These are phyloP conservation scores for Brachionus plicatilis DNA, from an alignment of 1,140 invertebrate genomes.

Conservation along the genomic window DNA sequence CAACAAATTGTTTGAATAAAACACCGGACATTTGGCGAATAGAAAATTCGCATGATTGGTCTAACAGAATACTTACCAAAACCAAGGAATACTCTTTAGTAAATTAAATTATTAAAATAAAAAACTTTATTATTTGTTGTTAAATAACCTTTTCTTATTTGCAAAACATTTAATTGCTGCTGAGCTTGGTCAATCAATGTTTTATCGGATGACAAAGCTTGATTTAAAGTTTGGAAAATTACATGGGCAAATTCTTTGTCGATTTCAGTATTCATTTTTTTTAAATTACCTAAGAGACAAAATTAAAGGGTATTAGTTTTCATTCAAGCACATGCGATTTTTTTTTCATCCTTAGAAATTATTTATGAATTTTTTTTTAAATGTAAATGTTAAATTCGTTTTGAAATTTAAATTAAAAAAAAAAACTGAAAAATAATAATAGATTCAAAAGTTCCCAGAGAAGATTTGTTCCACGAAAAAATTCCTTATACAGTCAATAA, in stretches of 20 bases:
- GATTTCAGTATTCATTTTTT: neutral
- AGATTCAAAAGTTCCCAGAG: too few species aligned
- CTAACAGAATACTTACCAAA: constrained; percentile 35
- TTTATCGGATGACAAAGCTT: neutral
- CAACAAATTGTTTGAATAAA: constrained; percentile 70
- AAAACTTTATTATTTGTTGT: neutral
- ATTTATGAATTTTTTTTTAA: neutral
- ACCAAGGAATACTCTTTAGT: constrained; percentile 23
- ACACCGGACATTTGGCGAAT: constrained; percentile 68
- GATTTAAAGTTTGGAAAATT: constrained; percentile 15
- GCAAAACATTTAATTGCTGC: constrained; percentile 14
- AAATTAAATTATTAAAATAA: neutral
- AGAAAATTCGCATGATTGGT: constrained; percentile 44
- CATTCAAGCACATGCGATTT: neutral
- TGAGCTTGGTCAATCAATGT: constrained; percentile 9
- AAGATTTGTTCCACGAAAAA: too few species aligned
- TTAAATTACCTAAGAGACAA: neutral
- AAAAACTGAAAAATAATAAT: too few species aligned
- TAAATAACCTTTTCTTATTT: constrained; percentile 10
- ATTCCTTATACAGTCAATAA: too few species aligned
- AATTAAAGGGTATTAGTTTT: neutral
- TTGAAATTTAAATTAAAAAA: neutral
- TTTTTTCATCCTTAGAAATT: neutral
- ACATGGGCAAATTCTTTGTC: constrained; percentile 27
- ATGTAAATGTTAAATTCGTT: neutral